Conservation (phyloP, 2,888 invertebrate genomes). For the Agrilus cyanescens region DNA sequence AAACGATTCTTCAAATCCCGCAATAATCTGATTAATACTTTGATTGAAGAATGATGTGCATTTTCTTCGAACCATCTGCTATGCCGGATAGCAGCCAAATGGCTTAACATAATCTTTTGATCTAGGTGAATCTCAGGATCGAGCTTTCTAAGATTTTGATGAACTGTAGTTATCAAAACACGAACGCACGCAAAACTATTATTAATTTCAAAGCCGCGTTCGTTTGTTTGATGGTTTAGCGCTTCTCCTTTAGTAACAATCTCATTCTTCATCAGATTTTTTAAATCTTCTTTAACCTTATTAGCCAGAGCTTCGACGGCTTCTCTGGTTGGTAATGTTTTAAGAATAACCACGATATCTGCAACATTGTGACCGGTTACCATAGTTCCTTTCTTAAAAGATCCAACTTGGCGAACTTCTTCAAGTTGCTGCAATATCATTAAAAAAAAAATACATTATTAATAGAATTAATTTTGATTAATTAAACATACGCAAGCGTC, state of each 20-base stretch:
- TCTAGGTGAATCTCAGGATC: slow-evolving; percentile 77
- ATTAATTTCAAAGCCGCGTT: slow-evolving; percentile 80
- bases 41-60: slow-evolving; percentile 92
- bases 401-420: slow-evolving; percentile 93
- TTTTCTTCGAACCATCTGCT: slow-evolving; percentile 98
- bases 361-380: slow-evolving; percentile 90
- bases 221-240: slow-evolving; percentile 45
- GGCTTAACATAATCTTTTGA: slow-evolving; percentile 70
- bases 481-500: slow-evolving; percentile 79
- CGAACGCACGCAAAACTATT: slow-evolving; percentile 77
- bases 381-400: slow-evolving; percentile 97
- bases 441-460: slow-evolving; percentile 17
- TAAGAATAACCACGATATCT: slow-evolving; percentile 92
- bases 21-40: slow-evolving; percentile 81
- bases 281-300: slow-evolving; percentile 79
- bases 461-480: not conserved
- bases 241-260: slow-evolving; percentile 49
- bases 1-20: slow-evolving; percentile 84
- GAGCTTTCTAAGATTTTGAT: slow-evolving; percentile 84
- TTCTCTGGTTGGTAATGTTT: slow-evolving; percentile 91
- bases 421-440: slow-evolving; percentile 80
- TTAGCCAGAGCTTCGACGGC: slow-evolving; percentile 86
- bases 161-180: slow-evolving; percentile 86
- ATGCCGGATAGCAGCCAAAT: slow-evolving; percentile 88
- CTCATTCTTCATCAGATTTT: slow-evolving; percentile 53